Evolutionary conservation across 2,113 vertebrate species (phyloP).

Genomic region (Vireo altiloquus): DNA sequence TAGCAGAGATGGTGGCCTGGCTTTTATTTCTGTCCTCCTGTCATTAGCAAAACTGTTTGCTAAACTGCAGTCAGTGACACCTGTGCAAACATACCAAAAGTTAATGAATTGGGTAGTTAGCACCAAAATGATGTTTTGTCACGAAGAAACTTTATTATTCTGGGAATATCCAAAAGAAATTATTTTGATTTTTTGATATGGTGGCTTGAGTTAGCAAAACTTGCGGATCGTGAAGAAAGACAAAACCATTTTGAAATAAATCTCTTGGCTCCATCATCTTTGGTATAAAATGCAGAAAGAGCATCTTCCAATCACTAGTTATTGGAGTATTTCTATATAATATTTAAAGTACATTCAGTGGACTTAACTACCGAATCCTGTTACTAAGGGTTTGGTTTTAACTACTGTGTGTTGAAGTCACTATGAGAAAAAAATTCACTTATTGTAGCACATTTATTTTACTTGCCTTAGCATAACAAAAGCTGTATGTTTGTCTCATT

Average conservation of each 20-base stretch:
- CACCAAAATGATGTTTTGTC: background rate
- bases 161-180: background rate
- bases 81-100: constrained; percentile 37
- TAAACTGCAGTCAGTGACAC: background rate
- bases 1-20: background rate
- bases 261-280: background rate
- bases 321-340: background rate
- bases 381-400: background rate
- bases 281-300: background rate
- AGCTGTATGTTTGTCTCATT: background rate
- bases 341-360: background rate
- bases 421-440: background rate
- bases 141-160: background rate
- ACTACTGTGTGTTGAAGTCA: background rate
- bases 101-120: constrained; percentile 3
- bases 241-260: background rate
- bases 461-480: background rate
- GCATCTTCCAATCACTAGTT: background rate
- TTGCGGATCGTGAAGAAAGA: background rate
- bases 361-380: background rate
- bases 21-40: background rate
- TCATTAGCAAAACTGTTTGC: background rate
- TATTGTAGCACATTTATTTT: background rate
- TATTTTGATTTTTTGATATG: background rate
- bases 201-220: background rate